Evolutionary conservation across 2,888 invertebrate genomes (phyloP).

Genomic region (Drosophila engyochracea): DNA sequence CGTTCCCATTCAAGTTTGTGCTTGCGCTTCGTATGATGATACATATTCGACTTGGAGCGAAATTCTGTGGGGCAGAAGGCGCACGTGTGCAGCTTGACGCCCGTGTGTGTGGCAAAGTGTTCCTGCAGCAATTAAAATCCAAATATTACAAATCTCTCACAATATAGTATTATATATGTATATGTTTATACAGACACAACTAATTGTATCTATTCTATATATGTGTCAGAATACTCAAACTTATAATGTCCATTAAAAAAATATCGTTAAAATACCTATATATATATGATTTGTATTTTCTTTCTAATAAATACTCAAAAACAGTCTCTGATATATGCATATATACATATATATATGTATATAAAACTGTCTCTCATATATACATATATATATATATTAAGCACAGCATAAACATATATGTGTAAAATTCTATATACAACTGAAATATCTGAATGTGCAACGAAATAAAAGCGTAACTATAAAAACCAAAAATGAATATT

Average conservation of each 20-base stretch:
- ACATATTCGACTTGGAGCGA: slow-evolving; percentile 83
- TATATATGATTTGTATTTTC: not conserved
- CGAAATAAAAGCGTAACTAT: not conserved
- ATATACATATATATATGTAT: not conserved
- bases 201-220: not conserved
- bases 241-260: not conserved
- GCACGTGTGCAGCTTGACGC: slow-evolving; percentile 80
- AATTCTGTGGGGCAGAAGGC: slow-evolving; percentile 82
- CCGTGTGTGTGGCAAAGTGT: slow-evolving; percentile 82
- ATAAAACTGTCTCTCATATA: not conserved
- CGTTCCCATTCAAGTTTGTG: slow-evolving; percentile 80
- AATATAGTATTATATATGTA: not conserved
- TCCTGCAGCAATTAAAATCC: slow-evolving; percentile 52
- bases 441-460: not conserved
- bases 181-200: not conserved
- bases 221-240: not conserved
- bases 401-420: not conserved
- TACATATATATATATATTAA: not conserved
- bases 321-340: not conserved
- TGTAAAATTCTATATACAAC: not conserved
- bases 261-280: not conserved
- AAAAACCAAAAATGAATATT: not conserved
- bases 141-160: not conserved
- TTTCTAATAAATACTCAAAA: not conserved
- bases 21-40: slow-evolving; percentile 82